Conservation (phyloP, 2,888 invertebrate species). For the Ashinkailepas kermadecensis region DNA sequence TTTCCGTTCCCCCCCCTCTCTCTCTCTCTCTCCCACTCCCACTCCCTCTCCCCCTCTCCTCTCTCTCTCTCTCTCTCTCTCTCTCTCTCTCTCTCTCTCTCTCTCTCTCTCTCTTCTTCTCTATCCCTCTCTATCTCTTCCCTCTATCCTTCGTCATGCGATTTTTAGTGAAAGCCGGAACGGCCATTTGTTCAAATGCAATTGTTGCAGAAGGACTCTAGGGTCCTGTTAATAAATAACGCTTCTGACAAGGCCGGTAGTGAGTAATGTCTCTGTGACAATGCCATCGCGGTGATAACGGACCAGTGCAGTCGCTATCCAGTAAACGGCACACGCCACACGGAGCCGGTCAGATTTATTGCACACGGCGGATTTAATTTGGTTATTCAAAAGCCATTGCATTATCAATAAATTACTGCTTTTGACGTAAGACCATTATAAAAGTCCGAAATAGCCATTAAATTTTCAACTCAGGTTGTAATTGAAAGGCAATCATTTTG, state of each 20-base stretch:
- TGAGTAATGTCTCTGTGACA: conserved; percentile 6
- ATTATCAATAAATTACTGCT: conserved; percentile 16
- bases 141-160: too few species aligned
- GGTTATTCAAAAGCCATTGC: conserved; percentile 23
- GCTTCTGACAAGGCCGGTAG: background rate
- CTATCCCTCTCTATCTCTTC: too few species aligned
- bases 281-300: background rate
- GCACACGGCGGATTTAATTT: conserved; percentile 17
- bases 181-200: background rate
- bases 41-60: too few species aligned
- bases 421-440: conserved; percentile 20
- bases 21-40: too few species aligned
- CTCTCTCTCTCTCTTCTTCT: too few species aligned
- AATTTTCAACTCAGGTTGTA: conserved; percentile 18
- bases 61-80: too few species aligned
- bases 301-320: background rate
- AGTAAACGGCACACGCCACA: background rate
- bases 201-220: background rate
- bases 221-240: background rate
- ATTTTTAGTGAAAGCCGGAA: too few species aligned
- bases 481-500: conserved; percentile 17
- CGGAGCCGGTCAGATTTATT: background rate
- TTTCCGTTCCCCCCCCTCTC: too few species aligned
- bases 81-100: too few species aligned
- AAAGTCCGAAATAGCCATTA: conserved; percentile 18